phyloP scores from a whole-genome alignment of 2,113 vertebrate species.

The Daboia siamensis region DNA sequence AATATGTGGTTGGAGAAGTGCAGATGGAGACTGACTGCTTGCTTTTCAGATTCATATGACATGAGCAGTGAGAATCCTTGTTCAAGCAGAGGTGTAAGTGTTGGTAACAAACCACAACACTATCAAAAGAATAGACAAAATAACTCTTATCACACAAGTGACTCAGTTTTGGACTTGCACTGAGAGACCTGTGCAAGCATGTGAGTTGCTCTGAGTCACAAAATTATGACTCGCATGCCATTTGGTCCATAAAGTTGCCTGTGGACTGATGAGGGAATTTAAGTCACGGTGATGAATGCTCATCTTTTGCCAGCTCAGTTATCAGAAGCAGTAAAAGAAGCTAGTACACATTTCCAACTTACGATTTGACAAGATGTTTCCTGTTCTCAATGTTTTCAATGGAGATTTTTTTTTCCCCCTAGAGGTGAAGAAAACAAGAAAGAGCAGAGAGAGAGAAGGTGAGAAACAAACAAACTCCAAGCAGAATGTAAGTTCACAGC shows the following conservation, averaged over 20 bases:
- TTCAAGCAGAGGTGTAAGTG: background rate
- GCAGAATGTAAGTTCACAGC: constrained; percentile 19
- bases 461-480: background rate
- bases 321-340: constrained; percentile 14
- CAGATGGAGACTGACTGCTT: background rate
- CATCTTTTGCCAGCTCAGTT: background rate
- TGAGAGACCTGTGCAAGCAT: background rate
- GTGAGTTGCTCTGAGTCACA: background rate
- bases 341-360: background rate
- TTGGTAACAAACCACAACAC: background rate
- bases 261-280: background rate
- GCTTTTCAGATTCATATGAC: background rate
- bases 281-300: background rate
- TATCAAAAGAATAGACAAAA: background rate
- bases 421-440: background rate
- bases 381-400: background rate
- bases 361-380: constrained; percentile 3
- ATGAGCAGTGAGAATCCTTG: background rate
- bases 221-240: background rate
- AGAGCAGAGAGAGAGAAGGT: background rate
- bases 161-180: background rate
- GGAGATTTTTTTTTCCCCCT: background rate
- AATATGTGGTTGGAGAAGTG: background rate
- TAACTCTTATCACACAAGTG: background rate
- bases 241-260: background rate